Percentiles rank a stretch among this genome's conserved stretches.
Conservation (phyloP, 92 coral and sea anemone genomes). For the Muricea muricata region DNA sequence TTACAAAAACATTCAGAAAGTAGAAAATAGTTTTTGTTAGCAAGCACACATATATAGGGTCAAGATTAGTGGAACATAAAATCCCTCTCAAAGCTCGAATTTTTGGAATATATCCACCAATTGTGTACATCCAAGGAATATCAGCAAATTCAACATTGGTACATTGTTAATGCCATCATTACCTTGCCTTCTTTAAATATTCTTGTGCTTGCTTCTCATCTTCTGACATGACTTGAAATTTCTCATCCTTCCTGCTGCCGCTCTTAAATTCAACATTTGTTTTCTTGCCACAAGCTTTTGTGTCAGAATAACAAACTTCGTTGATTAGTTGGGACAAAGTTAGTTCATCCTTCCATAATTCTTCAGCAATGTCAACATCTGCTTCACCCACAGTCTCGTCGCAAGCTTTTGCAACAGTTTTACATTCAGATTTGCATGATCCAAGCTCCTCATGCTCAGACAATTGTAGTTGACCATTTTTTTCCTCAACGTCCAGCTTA, state of each 20-base stretch:
- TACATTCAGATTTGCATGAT: constrained; percentile 84
- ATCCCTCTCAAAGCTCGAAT: no score
- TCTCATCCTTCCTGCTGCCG: constrained; percentile 79
- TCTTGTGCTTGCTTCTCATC: constrained; percentile 96
- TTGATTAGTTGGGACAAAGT: constrained; percentile 87
- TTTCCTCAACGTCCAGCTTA: constrained; percentile 79
- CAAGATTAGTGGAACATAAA: no score
- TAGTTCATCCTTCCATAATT: constrained; percentile 90
- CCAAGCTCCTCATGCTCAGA: constrained; percentile 77
- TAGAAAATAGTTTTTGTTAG: no score
- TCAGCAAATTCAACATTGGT: no score
- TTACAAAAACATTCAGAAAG: background rate
- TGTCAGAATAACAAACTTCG: constrained; percentile 87
- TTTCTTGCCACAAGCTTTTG: constrained; percentile 78
- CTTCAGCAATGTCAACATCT: constrained; percentile 94
- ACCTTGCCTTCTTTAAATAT: constrained; percentile 81
- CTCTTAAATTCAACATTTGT: constrained; percentile 62
- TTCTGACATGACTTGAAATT: constrained; percentile 78
- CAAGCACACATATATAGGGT: no score
- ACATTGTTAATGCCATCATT: no score
- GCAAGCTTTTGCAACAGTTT: constrained; percentile 96
- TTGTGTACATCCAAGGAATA: no score
- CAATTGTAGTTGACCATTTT: constrained; percentile 67
- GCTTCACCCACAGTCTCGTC: constrained; percentile 90
- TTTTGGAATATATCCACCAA: no score